phyloP scores from a whole-genome alignment of 1,140 invertebrate species.

The Dendroctonus valens region DNA sequence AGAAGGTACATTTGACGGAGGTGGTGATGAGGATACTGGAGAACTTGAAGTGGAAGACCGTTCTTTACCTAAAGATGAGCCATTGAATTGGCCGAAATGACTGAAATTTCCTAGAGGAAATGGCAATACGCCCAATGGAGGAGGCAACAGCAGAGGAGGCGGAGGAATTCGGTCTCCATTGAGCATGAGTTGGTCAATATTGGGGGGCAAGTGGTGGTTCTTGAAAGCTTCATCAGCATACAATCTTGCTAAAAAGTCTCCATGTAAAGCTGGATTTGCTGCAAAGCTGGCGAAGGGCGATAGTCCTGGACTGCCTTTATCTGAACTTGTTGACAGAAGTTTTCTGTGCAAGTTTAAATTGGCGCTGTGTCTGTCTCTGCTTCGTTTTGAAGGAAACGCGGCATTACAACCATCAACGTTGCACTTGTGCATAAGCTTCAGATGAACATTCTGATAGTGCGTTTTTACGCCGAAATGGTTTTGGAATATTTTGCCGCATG shows the following conservation, averaged over 20 bases:
- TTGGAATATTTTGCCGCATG: constrained; percentile 91
- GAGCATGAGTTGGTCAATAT: constrained; percentile 49
- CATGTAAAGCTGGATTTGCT: constrained; percentile 59
- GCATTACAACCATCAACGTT: constrained; percentile 95
- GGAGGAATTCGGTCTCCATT: constrained; percentile 53
- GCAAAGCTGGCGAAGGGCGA: constrained; percentile 52
- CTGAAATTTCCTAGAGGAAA: constrained; percentile 53
- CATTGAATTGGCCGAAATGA: constrained; percentile 48
- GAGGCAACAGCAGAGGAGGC: constrained; percentile 55
- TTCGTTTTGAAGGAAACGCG: constrained; percentile 91
- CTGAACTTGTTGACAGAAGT: constrained; percentile 71
- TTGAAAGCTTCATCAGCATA: constrained; percentile 67
- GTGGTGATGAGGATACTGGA: constrained; percentile 44
- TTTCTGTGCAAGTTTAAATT: constrained; percentile 91
- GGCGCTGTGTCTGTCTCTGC: constrained; percentile 87
- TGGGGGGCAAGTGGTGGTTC: constrained; percentile 48
- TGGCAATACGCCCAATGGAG: constrained; percentile 44
- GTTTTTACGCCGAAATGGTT: constrained; percentile 95
- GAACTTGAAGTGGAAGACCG: constrained; percentile 52
- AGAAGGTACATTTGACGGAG: constrained; percentile 37
- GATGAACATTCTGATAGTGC: constrained; percentile 93
- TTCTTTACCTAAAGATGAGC: constrained; percentile 44
- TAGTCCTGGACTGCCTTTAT: constrained; percentile 47
- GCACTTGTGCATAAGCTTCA: constrained; percentile 95
- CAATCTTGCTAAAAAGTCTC: constrained; percentile 79